Conservation (phyloP, 2,113 vertebrate genomes). For the Anarhynchus alexandrinus region DNA sequence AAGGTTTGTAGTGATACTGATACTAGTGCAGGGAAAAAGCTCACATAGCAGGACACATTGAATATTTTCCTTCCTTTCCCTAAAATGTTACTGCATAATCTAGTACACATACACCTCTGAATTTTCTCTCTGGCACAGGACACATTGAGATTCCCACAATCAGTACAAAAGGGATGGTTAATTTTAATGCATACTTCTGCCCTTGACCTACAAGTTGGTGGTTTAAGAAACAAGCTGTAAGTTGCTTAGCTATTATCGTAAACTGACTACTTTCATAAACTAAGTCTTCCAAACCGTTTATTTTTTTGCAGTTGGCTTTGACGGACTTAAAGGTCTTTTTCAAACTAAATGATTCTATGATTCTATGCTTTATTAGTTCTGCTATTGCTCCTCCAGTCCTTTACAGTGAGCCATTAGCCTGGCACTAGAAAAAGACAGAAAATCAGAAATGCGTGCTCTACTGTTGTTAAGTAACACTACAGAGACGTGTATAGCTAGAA, state of each 20-base stretch:
- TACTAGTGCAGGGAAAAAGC: background rate
- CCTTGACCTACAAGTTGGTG: background rate
- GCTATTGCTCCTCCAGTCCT: background rate
- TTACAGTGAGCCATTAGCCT: background rate
- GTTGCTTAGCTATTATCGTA: background rate
- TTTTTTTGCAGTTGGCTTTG: too few relatives aligned
- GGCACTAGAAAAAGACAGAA: background rate
- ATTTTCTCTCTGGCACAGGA: background rate
- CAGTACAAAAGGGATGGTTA: background rate
- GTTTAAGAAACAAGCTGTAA: background rate
- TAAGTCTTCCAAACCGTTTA: background rate
- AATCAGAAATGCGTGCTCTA: background rate
- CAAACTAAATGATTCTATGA: too few relatives aligned
- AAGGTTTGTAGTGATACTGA: background rate
- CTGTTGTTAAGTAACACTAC: background rate
- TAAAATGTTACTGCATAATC: background rate
- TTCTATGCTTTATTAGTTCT: background rate
- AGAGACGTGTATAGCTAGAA: background rate
- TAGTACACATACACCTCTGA: background rate
- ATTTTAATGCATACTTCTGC: background rate
- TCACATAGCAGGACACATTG: background rate
- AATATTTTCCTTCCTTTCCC: background rate
- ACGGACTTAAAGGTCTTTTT: too few relatives aligned
- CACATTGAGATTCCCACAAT: background rate
- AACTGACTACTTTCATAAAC: background rate